Percentiles rank a stretch among this genome's conserved stretches.
These are phyloP conservation scores for Pantherophis alleghaniensis DNA, from an alignment of 2,797 vertebrate genomes.

Conservation along the genomic window DNA sequence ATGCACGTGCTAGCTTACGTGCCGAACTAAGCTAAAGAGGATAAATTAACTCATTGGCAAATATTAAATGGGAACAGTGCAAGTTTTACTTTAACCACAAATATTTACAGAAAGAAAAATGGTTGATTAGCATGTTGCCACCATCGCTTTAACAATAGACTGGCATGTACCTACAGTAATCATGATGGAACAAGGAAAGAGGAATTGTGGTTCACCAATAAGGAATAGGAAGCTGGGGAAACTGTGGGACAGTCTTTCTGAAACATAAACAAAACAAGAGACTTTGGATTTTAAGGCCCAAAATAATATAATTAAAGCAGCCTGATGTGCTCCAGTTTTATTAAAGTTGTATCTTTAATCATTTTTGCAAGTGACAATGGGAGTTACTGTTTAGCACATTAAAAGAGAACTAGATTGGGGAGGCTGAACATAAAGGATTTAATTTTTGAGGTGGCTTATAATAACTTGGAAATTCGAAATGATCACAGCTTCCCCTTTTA, in stretches of 20 bases:
- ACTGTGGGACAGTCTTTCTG: not conserved
- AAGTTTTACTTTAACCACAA: not conserved
- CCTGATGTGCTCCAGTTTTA: not conserved
- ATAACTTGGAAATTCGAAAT: not conserved
- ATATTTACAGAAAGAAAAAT: not conserved
- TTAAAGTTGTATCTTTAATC: not conserved
- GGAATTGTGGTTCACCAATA: not conserved
- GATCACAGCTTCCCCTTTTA: not conserved
- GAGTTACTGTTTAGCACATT: not conserved
- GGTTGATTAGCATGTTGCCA: not conserved
- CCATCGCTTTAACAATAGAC: not conserved
- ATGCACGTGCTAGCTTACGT: not conserved
- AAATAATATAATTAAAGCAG: not conserved
- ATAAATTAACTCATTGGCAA: not conserved
- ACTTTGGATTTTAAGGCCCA: not conserved
- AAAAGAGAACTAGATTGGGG: not conserved
- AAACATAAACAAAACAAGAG: not conserved
- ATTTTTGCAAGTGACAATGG: not conserved
- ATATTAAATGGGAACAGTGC: not conserved
- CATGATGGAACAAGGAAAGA: not conserved
- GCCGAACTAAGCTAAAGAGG: not conserved
- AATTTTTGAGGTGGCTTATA: not conserved
- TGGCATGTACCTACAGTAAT: not conserved
- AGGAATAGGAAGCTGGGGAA: not conserved
- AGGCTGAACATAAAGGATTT: not conserved